Evolutionary conservation across 2,113 vertebrate genomes (phyloP).

Genomic region (Pao palembangensis): DNA sequence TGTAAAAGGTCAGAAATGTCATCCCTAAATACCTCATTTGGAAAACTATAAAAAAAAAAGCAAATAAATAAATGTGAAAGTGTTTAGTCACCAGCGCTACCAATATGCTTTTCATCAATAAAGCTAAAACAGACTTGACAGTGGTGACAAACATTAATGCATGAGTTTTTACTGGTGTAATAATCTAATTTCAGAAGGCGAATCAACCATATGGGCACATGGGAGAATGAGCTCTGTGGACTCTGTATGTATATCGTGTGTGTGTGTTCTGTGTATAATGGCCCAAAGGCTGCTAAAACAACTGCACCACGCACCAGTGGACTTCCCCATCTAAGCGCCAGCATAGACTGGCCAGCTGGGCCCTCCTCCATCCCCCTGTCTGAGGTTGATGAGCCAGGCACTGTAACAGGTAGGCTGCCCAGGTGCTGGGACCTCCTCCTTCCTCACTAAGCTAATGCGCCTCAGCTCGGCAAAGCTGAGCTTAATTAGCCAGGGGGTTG

Average conservation of each 20-base stretch:
- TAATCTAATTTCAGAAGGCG: not conserved
- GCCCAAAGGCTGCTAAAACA: conserved; percentile 72
- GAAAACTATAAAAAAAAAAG: too few relatives aligned
- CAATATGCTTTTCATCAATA: not conserved
- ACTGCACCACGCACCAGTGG: conserved; percentile 70
- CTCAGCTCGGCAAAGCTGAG: conserved; percentile 85
- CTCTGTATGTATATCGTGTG: conserved; percentile 11
- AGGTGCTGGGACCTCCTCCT: conserved; percentile 82
- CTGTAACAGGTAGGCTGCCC: conserved; percentile 85
- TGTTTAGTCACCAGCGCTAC: not conserved
- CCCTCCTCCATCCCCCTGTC: conserved; percentile 22
- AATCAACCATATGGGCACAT: too few relatives aligned
- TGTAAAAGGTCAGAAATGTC: too few relatives aligned
- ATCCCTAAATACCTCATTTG: not conserved
- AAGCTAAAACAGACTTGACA: conserved; percentile 3
- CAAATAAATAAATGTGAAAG: too few relatives aligned
- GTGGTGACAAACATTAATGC: not conserved
- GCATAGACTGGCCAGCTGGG: conserved; percentile 59
- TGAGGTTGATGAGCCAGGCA: conserved; percentile 67
- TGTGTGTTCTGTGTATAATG: conserved; percentile 10
- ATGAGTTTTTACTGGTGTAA: not conserved
- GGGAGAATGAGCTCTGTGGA: too few relatives aligned
- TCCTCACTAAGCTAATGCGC: conserved; percentile 80
- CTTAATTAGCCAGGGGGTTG: conserved; percentile 87
- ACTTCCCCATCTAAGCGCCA: conserved; percentile 29